Evolutionary conservation across 2,797 vertebrate species (phyloP).

Genomic region (Mormyrus proboscirostris): DNA sequence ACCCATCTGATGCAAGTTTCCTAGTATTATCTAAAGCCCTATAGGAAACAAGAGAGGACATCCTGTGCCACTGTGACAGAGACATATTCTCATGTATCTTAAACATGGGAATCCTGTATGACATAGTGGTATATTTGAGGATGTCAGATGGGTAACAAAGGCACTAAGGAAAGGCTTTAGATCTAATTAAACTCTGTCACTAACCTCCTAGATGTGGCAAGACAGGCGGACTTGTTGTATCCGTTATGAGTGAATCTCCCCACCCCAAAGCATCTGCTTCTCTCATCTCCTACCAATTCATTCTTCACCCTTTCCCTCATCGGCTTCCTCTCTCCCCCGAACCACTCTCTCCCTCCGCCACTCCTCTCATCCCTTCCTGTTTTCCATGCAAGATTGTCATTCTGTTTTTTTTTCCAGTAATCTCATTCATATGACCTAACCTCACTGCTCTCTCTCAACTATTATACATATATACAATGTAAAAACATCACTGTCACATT

Average conservation of each 20-base stretch:
- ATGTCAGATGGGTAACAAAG: not conserved
- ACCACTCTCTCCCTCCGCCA: not conserved
- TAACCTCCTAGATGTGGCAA: not conserved
- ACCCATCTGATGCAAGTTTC: not conserved
- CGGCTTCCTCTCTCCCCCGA: not conserved
- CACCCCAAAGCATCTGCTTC: conserved; percentile 13
- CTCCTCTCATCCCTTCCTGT: not conserved
- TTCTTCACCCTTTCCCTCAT: conserved; percentile 22
- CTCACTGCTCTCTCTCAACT: not conserved
- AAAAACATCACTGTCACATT: not conserved
- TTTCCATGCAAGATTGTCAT: conserved; percentile 17
- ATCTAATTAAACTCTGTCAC: not conserved
- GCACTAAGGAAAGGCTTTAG: not conserved
- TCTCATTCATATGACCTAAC: not conserved
- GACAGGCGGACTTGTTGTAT: not conserved
- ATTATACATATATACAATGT: not conserved
- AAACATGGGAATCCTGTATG: not conserved
- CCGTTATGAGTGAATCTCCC: conserved; percentile 14
- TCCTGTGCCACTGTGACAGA: not conserved
- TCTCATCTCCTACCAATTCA: not conserved
- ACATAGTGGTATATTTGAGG: not conserved
- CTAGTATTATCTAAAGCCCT: not conserved
- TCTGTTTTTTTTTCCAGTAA: not conserved
- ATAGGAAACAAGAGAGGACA: not conserved
- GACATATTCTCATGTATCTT: not conserved